Conservation (phyloP, 2,888 invertebrate species). For the Drosophila picticornis region DNA sequence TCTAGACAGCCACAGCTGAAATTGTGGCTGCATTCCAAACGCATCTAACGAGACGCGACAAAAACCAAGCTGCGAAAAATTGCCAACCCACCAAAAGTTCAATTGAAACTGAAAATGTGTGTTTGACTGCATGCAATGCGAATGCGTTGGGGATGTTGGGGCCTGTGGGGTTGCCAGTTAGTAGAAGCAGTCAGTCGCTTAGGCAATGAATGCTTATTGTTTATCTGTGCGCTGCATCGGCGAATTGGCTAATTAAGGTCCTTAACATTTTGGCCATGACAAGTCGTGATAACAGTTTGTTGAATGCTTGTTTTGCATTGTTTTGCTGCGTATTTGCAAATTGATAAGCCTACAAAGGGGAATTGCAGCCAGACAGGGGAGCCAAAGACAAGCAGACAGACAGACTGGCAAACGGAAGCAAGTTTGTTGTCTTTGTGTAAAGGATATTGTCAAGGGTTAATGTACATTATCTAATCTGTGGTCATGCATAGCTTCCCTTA, state of each 20-base stretch:
- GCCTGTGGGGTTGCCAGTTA: neutral
- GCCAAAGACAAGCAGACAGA: neutral
- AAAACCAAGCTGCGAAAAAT: slow-evolving; percentile 59
- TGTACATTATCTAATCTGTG: neutral
- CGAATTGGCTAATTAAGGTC: slow-evolving; percentile 64
- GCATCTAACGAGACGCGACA: slow-evolving; percentile 64
- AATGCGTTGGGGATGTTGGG: neutral
- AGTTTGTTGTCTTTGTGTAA: neutral
- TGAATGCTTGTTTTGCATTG: slow-evolving; percentile 41
- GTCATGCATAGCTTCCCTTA: neutral
- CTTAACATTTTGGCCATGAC: slow-evolving; percentile 49
- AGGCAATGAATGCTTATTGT: slow-evolving; percentile 58
- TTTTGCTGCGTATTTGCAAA: slow-evolving; percentile 23
- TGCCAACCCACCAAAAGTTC: slow-evolving; percentile 58
- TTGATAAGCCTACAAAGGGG: slow-evolving; percentile 28
- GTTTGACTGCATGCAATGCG: slow-evolving; percentile 4
- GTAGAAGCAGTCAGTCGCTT: slow-evolving; percentile 20
- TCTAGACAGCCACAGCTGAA: slow-evolving; percentile 23
- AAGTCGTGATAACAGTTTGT: slow-evolving; percentile 60
- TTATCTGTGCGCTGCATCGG: slow-evolving; percentile 55
- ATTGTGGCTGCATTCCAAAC: slow-evolving; percentile 53
- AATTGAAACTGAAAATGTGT: slow-evolving; percentile 59
- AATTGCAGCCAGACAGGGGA: neutral
- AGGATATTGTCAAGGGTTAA: neutral
- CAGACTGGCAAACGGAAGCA: neutral